Base-by-base conservation (phyloP, 1,140 invertebrate genomes). In the Magallana gigas region DNA sequence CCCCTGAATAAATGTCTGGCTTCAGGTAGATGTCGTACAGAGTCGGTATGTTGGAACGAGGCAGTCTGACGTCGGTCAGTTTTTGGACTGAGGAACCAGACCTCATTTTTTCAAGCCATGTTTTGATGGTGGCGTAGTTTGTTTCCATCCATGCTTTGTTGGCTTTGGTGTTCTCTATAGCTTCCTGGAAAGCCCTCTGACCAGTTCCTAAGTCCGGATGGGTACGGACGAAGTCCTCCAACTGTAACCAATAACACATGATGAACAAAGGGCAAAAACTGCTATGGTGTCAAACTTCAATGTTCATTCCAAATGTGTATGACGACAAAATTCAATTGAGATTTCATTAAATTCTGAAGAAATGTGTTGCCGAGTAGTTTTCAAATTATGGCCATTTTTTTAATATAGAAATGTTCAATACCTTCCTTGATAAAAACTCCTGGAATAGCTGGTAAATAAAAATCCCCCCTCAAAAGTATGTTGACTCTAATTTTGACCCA, bases 121-220 rank as follows among this genome's bases (percentile, higher is more conserved):
- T 94, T 1, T 96, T 95, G 62, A 98, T 97, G 0, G 95, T 95
- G 18, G 96, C 94, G 90, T 97, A 97, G 94, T 98, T 97, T 83
- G 94, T 95, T 29, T 97, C 95, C 95, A 97, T 96, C 97, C 97
- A 98, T 83, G 96, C 95, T 0, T 98, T 96, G 92, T 98, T 98
- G 4, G 97, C 96, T 91, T 97, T 96, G 0, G 96, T 96, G 71
- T 97, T 96, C 92, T 98, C 97, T 2, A 98, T 95, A 0, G 97
- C 96, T 94, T 98, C 97, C 87, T 97, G 96, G 0, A 97, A 96
- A 1, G 97, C 96, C 87, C 97, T 94, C 0, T 95, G 93, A 1
- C 96, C 96, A 4, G 95, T 95, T 8, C 96, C 96, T 1, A 97
- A 94, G 57, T 95, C 81, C 9, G 86, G 83, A 36, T 88, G 86